Evolutionary conservation across 2,888 invertebrate genomes (phyloP), one percentile per base, ranked within the genome.

Genomic region (Leptinotarsa juncta): DNA sequence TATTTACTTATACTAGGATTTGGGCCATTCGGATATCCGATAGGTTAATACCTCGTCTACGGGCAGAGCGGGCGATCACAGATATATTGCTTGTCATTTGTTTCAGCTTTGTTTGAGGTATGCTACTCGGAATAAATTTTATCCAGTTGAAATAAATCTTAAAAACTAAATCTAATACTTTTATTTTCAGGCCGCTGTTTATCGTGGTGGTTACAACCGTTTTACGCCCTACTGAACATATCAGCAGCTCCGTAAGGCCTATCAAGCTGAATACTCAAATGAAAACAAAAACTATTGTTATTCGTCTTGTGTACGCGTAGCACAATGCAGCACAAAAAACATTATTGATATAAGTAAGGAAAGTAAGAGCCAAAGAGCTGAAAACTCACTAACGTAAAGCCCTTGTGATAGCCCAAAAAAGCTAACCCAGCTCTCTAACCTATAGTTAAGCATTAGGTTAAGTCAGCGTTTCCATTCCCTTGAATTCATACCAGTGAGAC

Each of bases 201-300:
- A 97, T 90, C 93, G 97, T 90, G 95, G 96, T 89, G 95, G 96
- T 84, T 97, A 96, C 93, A 97, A 96, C 91, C 93, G 97, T 90
- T 97, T 97, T 90, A 93, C 97, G 89, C 97, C 97, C 86, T 97
- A 97, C 90, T 97, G 92, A 92, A 88, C 86, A 87, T 86, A 87
- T 86, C 87, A 81, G 85, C 86, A 86, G 86, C 87, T 86, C 83
- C 82, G 76, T 81, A 79, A 82, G 86, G 86, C 87, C 86, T 87
- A 86, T 82, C 78, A 76, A 67, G 70, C 72, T 76, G 81, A 81
- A 80, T 77, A 82, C 76, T 78, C 78, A 77, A 78, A 57, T 42
- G 57, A 53, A 68, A 68, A 66, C 67, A 79, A 76, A 80, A 79
- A 80, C 76, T 82, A 81, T 82, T 80, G 79, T 82, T 83, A 81